phyloP scores from a whole-genome alignment of 2,113 vertebrate genomes.

The Albula goreensis region DNA sequence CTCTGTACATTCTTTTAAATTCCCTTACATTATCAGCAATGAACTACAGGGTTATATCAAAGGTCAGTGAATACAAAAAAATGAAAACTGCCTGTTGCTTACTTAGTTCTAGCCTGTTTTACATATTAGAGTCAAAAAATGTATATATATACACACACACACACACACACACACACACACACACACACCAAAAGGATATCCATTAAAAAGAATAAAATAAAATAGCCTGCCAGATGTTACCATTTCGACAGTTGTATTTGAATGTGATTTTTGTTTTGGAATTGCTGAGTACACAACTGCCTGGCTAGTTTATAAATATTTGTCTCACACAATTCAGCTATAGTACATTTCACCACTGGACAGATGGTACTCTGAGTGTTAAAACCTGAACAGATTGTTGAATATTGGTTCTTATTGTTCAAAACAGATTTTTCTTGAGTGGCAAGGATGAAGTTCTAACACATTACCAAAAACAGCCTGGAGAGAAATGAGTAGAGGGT shows the following conservation, averaged over 20 bases:
- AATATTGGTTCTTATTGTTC: not conserved
- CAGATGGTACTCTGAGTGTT: not conserved
- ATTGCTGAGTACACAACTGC: not conserved
- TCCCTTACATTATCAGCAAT: no score
- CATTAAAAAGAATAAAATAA: not conserved
- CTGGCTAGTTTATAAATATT: conserved; percentile 1
- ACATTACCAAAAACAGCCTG: not conserved
- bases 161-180: not conserved
- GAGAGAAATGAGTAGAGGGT: not conserved
- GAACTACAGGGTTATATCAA: no score
- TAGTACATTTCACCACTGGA: not conserved
- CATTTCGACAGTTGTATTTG: not conserved
- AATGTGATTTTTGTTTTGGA: not conserved
- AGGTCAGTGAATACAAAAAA: no score
- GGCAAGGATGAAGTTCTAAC: not conserved
- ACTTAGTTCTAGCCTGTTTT: not conserved
- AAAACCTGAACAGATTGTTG: not conserved
- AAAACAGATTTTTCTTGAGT: not conserved
- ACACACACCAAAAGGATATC: not conserved
- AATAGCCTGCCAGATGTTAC: not conserved
- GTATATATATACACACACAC: not conserved
- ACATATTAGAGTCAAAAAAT: not conserved
- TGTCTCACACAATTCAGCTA: not conserved
- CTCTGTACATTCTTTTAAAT: no score
- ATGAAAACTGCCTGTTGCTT: not conserved